Base-by-base conservation (phyloP, 2,888 invertebrate genomes). In the Drosophila phalerata region DNA sequence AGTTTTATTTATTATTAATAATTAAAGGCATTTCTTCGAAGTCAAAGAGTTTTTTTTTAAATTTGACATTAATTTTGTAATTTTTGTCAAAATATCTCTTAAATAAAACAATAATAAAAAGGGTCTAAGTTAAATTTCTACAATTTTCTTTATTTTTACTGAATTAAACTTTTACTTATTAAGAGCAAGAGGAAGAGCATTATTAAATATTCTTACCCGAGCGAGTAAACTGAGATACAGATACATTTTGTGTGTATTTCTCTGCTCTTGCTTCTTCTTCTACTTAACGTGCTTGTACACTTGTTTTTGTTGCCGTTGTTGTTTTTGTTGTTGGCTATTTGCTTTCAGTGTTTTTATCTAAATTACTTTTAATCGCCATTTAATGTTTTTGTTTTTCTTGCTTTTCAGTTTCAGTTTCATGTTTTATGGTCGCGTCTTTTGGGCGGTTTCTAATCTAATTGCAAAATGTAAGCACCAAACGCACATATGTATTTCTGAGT, bases 351-450 rank as follows among this genome's bases (percentile, higher is more conserved):
- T 89, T 89, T 89, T 89, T 85, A 85, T 85, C 85, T 89, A 88
- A 85, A 85, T 85, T 85, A 88, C 88, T 86, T 85, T 85, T 89
- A 89, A 85, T 89, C 90, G 77, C 84, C 86, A 89, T 88, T 85
- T 89, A 89, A 89, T 85, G 86, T 88, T 85, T 88, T 89, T 89
- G 88, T 85, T 89, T 85, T 88, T 80, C 76, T 88, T 88, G 72
- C 67, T 87, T 87, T 62, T 63, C 78, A 65, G 75, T 83, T 62
- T 56, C 56, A 56, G 58, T 56, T 71, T 75, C 76, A 55, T 75
- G 73, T 75, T 87, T 88, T 85, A 88, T 85, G 83, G 74, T 73
- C 69, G 67, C 73, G 72, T 79, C 79, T 88, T 71, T 86, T 76
- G 66, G 42, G 51, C 40, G 72, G 66, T 55, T 67, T 88, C 90